Base-by-base conservation (phyloP, 2,888 invertebrate species). In the Ypsolopha sequella region DNA sequence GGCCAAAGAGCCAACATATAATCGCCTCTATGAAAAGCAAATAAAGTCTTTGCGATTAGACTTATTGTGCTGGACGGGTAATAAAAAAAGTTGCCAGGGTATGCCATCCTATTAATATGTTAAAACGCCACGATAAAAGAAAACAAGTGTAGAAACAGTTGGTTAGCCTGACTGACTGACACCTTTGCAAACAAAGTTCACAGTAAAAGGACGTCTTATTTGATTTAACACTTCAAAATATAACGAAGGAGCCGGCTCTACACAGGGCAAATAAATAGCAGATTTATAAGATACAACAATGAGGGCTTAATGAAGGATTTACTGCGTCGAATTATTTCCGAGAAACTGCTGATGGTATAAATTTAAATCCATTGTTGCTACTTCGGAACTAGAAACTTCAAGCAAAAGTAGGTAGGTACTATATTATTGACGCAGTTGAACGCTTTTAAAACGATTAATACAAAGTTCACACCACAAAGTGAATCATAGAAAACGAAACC, bases 401-500 rank as follows among this genome's bases (percentile, higher is more conserved):
- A 43, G 6, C 7, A n/a, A n/a, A n/a, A n/a, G n/a, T n/a, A n/a
- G n/a, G 43, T 13, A n/a, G 8, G 43, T 6, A 43, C 7, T 24
- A 24, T 4, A 24, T 24, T 24, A 24, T 24, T 4, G 24, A 24
- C 24, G 24, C 39, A 6, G 24, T 24, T 24, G 4, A 39, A 39
- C 3, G 39, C 39, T 39, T 39, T 6, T 10, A 39, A n/a, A 14
- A 33, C 24, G 33, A 45, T 24, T n/a, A 45, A 35, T 7, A 8
- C 46, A 45, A 33, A 45, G 46, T 11, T 11, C 46, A 46, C 39
- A 6, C 14, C 48, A 48, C 35, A 35, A 6, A 14, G 41, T 11
- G 36, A 34, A 11, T 36, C 34, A 51, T 51, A 50, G 46, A 49
- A 57, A 55, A 58, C 55, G 59, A 54, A 57, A 55, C 58, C 55